These are phyloP conservation scores for Drosophila lacteicornis DNA, from an alignment of 1,140 invertebrate species.

Conservation along the genomic window DNA sequence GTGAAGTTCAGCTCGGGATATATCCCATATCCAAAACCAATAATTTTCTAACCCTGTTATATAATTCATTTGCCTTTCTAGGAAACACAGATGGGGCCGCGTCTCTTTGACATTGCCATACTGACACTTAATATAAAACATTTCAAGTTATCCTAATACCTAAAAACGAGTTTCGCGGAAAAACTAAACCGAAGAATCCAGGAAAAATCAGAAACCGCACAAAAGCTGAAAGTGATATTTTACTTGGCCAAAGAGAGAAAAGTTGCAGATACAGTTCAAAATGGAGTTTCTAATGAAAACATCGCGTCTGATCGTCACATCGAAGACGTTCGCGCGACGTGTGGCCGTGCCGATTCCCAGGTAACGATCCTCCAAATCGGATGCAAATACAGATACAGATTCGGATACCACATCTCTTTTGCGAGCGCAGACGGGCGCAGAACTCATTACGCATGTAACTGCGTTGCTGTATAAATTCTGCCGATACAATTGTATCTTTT, in stretches of 20 bases:
- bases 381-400: constrained; percentile 57
- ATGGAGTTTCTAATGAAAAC: constrained; percentile 84
- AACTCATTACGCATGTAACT: constrained; percentile 77
- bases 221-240: constrained; percentile 27
- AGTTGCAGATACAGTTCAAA: constrained; percentile 37
- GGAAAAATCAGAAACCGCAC: constrained; percentile 7
- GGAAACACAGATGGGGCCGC: constrained; percentile 77
- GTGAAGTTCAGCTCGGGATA: constrained; percentile 37
- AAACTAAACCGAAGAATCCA: constrained; percentile 38
- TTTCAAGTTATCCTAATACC: constrained; percentile 58
- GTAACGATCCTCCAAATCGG: constrained; percentile 49
- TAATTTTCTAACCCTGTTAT: constrained; percentile 14
- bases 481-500: constrained; percentile 54
- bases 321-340: constrained; percentile 79
- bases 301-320: constrained; percentile 78
- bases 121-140: constrained; percentile 77
- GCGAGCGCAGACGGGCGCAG: constrained; percentile 23
- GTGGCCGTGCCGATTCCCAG: constrained; percentile 83
- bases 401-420: constrained; percentile 46
- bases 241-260: constrained; percentile 4
- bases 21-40: background rate
- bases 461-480: constrained; percentile 64
- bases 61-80: constrained; percentile 53
- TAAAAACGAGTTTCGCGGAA: constrained; percentile 15
- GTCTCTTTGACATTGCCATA: constrained; percentile 83